These are phyloP conservation scores for Eupithecia pulchellata DNA, from an alignment of 2,888 invertebrate species.

Conservation along the genomic window DNA sequence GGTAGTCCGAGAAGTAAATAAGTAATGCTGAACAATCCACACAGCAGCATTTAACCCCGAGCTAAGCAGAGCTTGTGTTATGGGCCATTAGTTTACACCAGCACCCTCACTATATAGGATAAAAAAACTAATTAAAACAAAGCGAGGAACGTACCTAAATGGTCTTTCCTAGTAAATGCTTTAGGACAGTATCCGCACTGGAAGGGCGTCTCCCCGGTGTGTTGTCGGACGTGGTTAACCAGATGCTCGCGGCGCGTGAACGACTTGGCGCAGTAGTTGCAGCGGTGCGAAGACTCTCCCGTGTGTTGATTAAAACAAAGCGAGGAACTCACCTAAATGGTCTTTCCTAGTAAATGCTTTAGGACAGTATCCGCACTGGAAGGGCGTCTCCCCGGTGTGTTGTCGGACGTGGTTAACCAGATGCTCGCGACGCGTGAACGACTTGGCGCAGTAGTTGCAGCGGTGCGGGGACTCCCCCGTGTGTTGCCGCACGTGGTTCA, in stretches of 20 bases:
- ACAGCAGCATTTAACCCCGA: no score
- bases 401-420: conserved; percentile 94
- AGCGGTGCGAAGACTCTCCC: conserved; percentile 93
- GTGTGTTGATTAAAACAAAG: conserved; percentile 77
- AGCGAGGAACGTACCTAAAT: no score
- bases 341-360: conserved; percentile 94
- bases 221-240: conserved; percentile 93
- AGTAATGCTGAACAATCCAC: no score
- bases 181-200: conserved; percentile 94
- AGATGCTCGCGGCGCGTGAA: conserved; percentile 95
- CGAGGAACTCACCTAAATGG: conserved; percentile 84
- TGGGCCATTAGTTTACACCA: no score
- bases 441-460: conserved; percentile 94
- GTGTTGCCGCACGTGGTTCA: conserved; percentile 92
- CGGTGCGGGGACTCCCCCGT: conserved; percentile 94
- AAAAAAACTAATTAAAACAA: no score
- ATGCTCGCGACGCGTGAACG: conserved; percentile 94
- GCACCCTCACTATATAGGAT: no score
- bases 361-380: conserved; percentile 93
- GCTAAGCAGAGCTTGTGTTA: no score
- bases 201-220: conserved; percentile 91
- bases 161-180: conserved; percentile 86
- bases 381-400: conserved; percentile 91
- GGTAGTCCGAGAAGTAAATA: background rate
- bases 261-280: conserved; percentile 94